A percentile compares a stretch with the other conserved stretches of the same genome.
phyloP scores from a whole-genome alignment of 2,113 vertebrate species.

The Ranitomeya imitator region DNA sequence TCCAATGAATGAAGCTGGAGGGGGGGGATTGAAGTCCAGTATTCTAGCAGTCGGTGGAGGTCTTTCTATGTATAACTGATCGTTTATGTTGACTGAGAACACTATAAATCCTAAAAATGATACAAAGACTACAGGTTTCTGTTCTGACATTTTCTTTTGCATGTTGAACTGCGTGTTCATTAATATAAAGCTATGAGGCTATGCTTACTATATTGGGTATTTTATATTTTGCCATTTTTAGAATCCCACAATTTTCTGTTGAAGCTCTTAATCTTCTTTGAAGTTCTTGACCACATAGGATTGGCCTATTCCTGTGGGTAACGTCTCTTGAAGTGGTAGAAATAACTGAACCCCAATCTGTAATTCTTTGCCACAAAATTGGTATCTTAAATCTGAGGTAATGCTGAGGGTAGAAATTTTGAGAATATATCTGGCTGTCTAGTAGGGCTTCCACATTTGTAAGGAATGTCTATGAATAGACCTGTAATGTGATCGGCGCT shows the following conservation, averaged over 20 bases:
- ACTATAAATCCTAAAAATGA: no score
- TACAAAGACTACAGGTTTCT: no score
- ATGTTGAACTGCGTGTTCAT: neutral
- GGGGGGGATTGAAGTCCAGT: no score
- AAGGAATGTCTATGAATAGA: neutral
- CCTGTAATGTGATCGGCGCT: neutral
- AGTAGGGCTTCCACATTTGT: neutral
- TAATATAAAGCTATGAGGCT: neutral
- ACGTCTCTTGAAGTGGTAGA: neutral
- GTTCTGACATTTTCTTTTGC: no score
- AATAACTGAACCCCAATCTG: constrained; percentile 28
- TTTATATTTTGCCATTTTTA: neutral
- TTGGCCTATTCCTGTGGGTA: neutral
- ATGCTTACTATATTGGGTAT: neutral
- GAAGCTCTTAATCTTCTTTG: neutral
- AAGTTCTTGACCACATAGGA: neutral
- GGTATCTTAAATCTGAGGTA: neutral
- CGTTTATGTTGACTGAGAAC: no score
- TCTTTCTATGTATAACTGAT: no score
- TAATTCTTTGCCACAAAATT: constrained; percentile 12
- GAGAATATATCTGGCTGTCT: neutral
- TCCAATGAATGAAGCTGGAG: no score
- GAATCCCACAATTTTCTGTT: neutral
- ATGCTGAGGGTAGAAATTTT: neutral
- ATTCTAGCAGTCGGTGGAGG: no score